phyloP scores from a whole-genome alignment of 2,797 vertebrate genomes.

The Mormyrus hasselquistii region DNA sequence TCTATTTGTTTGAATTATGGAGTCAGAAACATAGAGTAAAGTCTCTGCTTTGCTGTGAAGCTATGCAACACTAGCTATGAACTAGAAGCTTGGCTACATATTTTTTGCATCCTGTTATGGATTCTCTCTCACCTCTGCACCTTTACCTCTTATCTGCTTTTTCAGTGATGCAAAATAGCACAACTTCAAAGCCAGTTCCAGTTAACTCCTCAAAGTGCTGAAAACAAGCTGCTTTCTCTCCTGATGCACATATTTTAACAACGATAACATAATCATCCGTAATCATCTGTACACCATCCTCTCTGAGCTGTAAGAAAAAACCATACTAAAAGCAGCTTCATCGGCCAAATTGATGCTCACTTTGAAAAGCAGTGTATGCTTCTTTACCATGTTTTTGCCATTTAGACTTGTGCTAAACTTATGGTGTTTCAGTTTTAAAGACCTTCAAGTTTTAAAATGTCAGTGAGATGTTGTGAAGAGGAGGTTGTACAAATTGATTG shows the following conservation, averaged over 20 bases:
- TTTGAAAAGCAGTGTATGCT: not conserved
- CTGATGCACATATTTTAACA: slow-evolving; percentile 52
- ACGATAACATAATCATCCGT: slow-evolving; percentile 47
- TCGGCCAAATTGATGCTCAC: not conserved
- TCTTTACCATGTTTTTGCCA: not conserved
- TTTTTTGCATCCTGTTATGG: slow-evolving; percentile 84
- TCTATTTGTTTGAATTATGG: slow-evolving; percentile 32
- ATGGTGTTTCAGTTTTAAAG: slow-evolving; percentile 24
- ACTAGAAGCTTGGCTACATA: slow-evolving; percentile 79
- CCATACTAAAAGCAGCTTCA: not conserved
- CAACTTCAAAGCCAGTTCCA: slow-evolving; percentile 28
- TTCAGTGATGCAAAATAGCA: slow-evolving; percentile 27
- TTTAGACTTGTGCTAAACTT: slow-evolving; percentile 25
- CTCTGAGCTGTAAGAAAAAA: slow-evolving; percentile 13
- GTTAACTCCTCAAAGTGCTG: slow-evolving; percentile 43
- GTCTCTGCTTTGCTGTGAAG: slow-evolving; percentile 59
- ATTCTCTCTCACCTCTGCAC: slow-evolving; percentile 50
- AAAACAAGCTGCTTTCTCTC: slow-evolving; percentile 37
- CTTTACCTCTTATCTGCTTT: slow-evolving; percentile 24
- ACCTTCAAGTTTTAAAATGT: slow-evolving; percentile 34
- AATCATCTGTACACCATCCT: slow-evolving; percentile 37
- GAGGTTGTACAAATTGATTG: slow-evolving; percentile 24
- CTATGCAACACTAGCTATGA: slow-evolving; percentile 92
- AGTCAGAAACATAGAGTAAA: slow-evolving; percentile 81
- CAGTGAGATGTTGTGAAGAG: slow-evolving; percentile 25